Evolutionary conservation across 2,888 invertebrate genomes (phyloP).

Genomic region (Ischnus inquisitorius): DNA sequence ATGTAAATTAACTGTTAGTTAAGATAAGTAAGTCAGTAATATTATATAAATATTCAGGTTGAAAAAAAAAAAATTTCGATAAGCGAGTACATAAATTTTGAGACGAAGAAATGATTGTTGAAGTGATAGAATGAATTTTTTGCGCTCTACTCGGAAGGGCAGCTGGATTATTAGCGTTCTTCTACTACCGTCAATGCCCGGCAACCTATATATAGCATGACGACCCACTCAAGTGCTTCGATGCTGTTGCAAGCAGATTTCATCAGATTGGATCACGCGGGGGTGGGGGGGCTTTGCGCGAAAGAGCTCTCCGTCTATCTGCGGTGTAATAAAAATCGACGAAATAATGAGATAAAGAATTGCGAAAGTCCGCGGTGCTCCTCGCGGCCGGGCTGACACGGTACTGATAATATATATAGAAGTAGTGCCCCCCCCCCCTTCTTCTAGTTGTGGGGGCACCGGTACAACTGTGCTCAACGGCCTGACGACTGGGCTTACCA

Average conservation of each 20-base stretch:
- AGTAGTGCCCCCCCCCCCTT: conserved; percentile 43
- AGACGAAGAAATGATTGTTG: conserved; percentile 4
- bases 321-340: conserved; percentile 62
- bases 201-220: neutral
- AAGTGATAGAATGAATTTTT: conserved; percentile 14
- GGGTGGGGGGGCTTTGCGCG: conserved; percentile 29
- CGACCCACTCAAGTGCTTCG: conserved; percentile 33
- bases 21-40: too few species aligned
- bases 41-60: too few species aligned
- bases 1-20: too few species aligned
- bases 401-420: conserved; percentile 74
- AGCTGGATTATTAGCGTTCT: too few species aligned
- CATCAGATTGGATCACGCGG: conserved; percentile 61
- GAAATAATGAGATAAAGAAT: conserved; percentile 71
- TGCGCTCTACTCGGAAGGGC: neutral
- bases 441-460: conserved; percentile 16
- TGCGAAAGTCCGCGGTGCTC: conserved; percentile 66
- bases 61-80: neutral
- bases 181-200: too few species aligned
- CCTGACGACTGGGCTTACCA: conserved; percentile 55
- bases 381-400: conserved; percentile 69
- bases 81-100: neutral
- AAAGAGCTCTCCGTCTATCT: conserved; percentile 42
- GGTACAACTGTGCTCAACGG: conserved; percentile 22
- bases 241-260: conserved; percentile 69